Evolutionary conservation across 2,888 invertebrate species (phyloP), one percentile per base, ranked within the genome.

Genomic region (Agapostemon virescens): DNA sequence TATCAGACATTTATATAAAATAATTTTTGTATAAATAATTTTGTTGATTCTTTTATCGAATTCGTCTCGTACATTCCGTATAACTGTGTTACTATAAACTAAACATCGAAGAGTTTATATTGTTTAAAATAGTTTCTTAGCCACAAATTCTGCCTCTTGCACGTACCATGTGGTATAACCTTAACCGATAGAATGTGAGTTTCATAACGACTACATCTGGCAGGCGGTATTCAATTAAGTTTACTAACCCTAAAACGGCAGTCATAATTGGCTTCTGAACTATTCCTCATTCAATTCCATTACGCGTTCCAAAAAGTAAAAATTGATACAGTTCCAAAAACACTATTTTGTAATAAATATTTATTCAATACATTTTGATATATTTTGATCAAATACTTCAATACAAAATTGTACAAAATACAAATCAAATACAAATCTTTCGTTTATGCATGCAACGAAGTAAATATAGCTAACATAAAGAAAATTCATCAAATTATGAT

Each of bases 201-300:
- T 52, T 52, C n/a, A 52, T 52, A 52, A 52, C 52, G n/a, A 52
- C 52, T 23, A 52, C 52, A 23, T 52, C 52, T 52, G 52, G 20
- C 52, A 52, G 23, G 23, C n/a, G 52, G 52, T 23, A 11, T 52
- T 23, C 13, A 13, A 52, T 52, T 52, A 52, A 52, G 13, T 52
- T 23, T 4, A 52, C 23, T 52, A 52, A 23, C 23, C 23, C 52
- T 23, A 23, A 52, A 23, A n/a, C 52, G 23, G 20, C 23, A 55
- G 3, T 15, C 55, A n/a, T 55, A 55, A 23, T 55, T 55, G 23
- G 23, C 26, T 26, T 55, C 55, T 9, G 49, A 49, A 49, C n/a
- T 49, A 1, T 55, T 23, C 1, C 23, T 23, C 15, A 26, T 20
- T 20, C 26, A 1, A 15, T 15, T 26, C 15, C 15, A 26, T 26